phyloP scores from a whole-genome alignment of 2,113 vertebrate species.

The Apus apus region DNA sequence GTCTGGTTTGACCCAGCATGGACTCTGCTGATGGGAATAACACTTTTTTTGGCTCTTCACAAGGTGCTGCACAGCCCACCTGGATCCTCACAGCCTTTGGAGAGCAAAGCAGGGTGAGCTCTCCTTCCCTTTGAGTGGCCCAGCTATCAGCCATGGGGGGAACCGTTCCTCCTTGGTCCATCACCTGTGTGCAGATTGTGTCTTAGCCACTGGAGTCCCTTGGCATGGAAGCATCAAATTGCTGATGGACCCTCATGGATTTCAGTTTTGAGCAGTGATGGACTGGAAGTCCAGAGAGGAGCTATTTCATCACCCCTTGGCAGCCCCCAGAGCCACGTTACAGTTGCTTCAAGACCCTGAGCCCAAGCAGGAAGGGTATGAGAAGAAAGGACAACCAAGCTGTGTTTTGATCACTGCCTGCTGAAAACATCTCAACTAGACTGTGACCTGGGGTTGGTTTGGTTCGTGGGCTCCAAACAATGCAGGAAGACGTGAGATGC shows the following conservation, averaged over 20 bases:
- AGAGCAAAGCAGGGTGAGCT: neutral
- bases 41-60: too few species aligned
- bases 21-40: neutral
- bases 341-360: neutral
- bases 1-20: neutral
- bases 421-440: neutral
- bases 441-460: neutral
- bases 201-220: neutral
- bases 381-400: neutral
- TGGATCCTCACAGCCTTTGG: neutral
- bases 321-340: neutral
- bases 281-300: neutral
- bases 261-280: neutral
- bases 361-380: neutral
- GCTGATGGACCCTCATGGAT: neutral
- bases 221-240: neutral
- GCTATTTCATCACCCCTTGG: neutral
- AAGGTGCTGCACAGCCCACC: too few species aligned
- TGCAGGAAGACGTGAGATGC: neutral
- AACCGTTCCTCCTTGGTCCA: neutral
- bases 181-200: too few species aligned
- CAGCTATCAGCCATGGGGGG: neutral
- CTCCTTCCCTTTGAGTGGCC: neutral
- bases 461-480: conserved; percentile 27
- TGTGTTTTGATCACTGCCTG: neutral